phyloP scores from a whole-genome alignment of 2,888 invertebrate genomes.

The Caenorhabditis wallacei region DNA sequence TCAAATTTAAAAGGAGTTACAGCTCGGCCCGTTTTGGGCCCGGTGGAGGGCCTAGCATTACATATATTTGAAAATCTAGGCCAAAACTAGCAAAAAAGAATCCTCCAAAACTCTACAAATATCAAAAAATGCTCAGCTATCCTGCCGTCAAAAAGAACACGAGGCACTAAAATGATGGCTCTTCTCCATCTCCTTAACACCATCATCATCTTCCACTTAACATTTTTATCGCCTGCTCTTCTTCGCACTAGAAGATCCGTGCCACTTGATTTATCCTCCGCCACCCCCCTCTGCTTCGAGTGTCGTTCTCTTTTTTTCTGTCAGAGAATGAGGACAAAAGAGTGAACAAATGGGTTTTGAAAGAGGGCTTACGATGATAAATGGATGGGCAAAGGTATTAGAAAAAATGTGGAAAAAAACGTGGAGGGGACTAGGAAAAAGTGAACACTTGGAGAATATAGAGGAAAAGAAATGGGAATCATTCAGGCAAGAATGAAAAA shows the following conservation, averaged over 20 bases:
- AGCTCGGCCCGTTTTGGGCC: too few species aligned
- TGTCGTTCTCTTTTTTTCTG: slow-evolving; percentile 30
- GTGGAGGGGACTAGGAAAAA: neutral
- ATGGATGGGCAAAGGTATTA: slow-evolving; percentile 56
- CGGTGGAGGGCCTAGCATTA: too few species aligned
- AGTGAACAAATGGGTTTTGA: slow-evolving; percentile 52
- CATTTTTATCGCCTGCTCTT: slow-evolving; percentile 55
- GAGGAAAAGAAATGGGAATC: slow-evolving; percentile 4
- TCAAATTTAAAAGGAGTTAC: too few species aligned
- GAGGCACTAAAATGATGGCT: slow-evolving; percentile 17
- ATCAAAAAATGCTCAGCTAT: neutral
- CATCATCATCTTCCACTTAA: slow-evolving; percentile 51
- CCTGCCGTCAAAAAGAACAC: neutral
- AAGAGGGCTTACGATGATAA: slow-evolving; percentile 61
- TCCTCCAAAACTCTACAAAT: neutral
- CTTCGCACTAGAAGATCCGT: slow-evolving; percentile 28
- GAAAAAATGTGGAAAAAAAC: slow-evolving; percentile 14
- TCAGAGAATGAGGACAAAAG: slow-evolving; percentile 28
- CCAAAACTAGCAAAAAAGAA: too few species aligned
- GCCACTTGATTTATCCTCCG: slow-evolving; percentile 51
- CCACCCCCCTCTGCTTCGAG: neutral
- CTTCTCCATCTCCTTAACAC: neutral
- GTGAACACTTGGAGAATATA: neutral
- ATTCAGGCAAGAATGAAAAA: neutral
- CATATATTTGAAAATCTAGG: too few species aligned